These are phyloP conservation scores for Gonocerus acuteangulatus DNA, from an alignment of 2,888 invertebrate genomes.

Conservation along the genomic window DNA sequence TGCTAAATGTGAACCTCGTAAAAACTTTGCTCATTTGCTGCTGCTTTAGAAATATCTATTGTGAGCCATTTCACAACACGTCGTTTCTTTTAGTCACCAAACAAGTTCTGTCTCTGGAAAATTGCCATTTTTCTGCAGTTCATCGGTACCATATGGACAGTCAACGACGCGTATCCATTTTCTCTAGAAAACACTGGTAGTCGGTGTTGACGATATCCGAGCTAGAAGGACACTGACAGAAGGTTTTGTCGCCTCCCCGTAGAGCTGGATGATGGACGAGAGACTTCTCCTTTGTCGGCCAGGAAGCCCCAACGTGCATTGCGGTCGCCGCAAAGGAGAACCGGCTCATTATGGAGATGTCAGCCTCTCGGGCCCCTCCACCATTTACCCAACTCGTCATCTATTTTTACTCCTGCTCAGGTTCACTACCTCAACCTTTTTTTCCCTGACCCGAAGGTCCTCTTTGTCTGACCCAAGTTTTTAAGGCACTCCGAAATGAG, in stretches of 20 bases:
- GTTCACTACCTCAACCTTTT: constrained; percentile 4
- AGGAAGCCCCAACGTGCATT: not conserved
- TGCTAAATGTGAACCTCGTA: too few relatives aligned
- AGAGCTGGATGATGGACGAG: constrained; percentile 3
- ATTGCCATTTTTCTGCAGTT: too few relatives aligned
- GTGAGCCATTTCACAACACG: too few relatives aligned
- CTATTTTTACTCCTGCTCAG: constrained; percentile 7
- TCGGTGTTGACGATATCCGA: too few relatives aligned
- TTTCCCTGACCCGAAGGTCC: not conserved
- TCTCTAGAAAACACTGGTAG: too few relatives aligned
- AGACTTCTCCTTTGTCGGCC: constrained; percentile 7
- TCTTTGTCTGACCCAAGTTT: constrained; percentile 8
- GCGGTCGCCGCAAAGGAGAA: not conserved
- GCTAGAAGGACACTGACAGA: constrained; percentile 1
- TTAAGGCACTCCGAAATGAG: not conserved
- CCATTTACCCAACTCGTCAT: constrained; percentile 14
- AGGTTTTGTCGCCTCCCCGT: constrained; percentile 7
- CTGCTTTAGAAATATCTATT: too few relatives aligned
- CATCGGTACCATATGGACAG: too few relatives aligned
- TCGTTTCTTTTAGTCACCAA: too few relatives aligned
- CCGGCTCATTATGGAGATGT: constrained; percentile 17
- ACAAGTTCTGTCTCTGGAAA: too few relatives aligned
- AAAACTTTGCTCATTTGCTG: too few relatives aligned
- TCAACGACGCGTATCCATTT: too few relatives aligned
- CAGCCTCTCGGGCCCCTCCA: not conserved